phyloP scores from a whole-genome alignment of 2,113 vertebrate genomes.

The Terrapene triunguis region DNA sequence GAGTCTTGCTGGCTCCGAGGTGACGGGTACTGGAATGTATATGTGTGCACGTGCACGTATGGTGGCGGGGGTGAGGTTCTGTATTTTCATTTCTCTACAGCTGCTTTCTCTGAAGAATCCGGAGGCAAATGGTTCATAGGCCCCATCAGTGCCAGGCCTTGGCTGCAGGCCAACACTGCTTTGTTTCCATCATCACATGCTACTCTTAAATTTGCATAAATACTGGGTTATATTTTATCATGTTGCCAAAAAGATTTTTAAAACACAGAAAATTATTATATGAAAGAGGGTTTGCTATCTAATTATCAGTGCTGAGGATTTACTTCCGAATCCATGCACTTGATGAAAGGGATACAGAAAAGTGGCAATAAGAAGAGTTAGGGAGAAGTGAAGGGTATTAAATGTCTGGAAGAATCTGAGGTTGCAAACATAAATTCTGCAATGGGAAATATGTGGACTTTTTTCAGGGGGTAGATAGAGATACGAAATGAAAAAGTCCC shows the following conservation, averaged over 20 bases:
- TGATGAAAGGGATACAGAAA: slow-evolving; percentile 19
- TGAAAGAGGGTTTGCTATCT: slow-evolving; percentile 67
- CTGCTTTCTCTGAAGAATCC: slow-evolving; percentile 82
- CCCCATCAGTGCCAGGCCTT: slow-evolving; percentile 81
- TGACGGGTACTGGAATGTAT: slow-evolving; percentile 81
- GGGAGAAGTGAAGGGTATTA: slow-evolving; percentile 9
- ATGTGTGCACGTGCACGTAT: slow-evolving; percentile 57
- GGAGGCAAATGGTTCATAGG: slow-evolving; percentile 82
- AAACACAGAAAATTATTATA: slow-evolving; percentile 72
- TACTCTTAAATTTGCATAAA: slow-evolving; percentile 87
- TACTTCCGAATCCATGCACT: slow-evolving; percentile 30
- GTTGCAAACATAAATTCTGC: not conserved
- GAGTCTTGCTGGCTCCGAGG: slow-evolving; percentile 75
- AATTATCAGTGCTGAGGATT: slow-evolving; percentile 69
- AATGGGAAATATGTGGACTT: accelerated
- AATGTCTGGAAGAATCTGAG: slow-evolving; percentile 5
- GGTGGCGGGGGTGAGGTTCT: slow-evolving; percentile 67
- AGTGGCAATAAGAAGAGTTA: not conserved
- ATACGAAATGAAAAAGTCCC: not conserved
- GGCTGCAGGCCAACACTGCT: slow-evolving; percentile 86
- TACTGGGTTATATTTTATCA: slow-evolving; percentile 83
- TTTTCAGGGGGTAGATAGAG: not conserved
- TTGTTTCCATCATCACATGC: slow-evolving; percentile 87
- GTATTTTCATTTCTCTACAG: slow-evolving; percentile 80
- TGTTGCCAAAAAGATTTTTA: slow-evolving; percentile 79